Evolutionary conservation across 2,113 vertebrate species (phyloP).

Genomic region (Anoplopoma fimbria): DNA sequence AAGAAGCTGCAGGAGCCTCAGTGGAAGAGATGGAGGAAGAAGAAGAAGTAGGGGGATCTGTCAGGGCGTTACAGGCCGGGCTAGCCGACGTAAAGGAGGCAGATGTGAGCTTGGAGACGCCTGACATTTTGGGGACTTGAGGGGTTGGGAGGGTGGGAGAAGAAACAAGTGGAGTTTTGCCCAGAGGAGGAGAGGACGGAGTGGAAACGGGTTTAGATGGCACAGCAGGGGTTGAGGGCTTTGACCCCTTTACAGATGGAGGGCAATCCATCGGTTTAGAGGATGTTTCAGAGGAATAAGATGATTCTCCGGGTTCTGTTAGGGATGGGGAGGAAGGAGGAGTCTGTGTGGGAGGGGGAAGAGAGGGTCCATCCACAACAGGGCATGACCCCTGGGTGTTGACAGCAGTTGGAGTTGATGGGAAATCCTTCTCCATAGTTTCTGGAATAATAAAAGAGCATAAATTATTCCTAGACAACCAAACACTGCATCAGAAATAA

Average conservation of each 20-base stretch:
- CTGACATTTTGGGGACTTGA: constrained; percentile 1
- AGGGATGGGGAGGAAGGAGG: constrained; percentile 32
- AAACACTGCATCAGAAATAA: not conserved
- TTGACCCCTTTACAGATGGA: constrained; percentile 5
- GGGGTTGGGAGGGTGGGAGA: not conserved
- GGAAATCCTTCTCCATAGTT: constrained; percentile 58
- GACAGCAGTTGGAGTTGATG: constrained; percentile 32
- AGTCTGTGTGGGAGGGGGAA: constrained; percentile 27
- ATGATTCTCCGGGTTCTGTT: constrained; percentile 2
- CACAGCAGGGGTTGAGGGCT: not conserved
- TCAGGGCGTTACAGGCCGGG: not conserved
- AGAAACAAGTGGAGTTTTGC: constrained; percentile 30
- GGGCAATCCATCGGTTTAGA: not conserved
- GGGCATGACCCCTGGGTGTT: constrained; percentile 38
- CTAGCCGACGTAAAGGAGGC: not conserved
- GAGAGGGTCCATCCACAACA: constrained; percentile 31
- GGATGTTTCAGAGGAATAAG: not conserved
- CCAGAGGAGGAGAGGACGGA: not conserved
- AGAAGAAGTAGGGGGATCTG: constrained; percentile 1
- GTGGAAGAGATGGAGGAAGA: not conserved
- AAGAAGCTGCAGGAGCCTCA: not conserved
- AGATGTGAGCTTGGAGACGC: constrained; percentile 21
- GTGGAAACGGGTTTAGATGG: constrained; percentile 2
- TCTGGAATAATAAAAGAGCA: constrained; percentile 31
- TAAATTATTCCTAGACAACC: not conserved